Evolutionary conservation across 2,888 invertebrate species (phyloP).

Genomic region (Syritta pipiens): DNA sequence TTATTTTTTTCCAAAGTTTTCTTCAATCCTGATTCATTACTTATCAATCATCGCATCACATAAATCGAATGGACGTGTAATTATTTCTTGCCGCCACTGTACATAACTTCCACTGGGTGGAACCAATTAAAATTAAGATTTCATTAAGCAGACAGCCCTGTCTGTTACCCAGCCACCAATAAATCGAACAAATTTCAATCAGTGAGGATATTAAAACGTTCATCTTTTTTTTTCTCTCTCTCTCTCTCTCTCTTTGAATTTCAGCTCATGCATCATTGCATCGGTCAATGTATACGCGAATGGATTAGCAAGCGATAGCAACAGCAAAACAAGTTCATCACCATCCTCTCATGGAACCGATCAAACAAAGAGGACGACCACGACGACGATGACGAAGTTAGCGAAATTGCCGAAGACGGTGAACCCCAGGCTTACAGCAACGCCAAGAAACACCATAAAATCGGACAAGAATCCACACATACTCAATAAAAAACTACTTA

Average conservation of each 20-base stretch:
- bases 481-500: constrained; percentile 77
- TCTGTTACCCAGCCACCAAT: constrained; percentile 24
- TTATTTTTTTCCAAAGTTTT: too few relatives aligned
- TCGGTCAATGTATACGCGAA: constrained; percentile 66
- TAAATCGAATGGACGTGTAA: not conserved
- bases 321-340: constrained; percentile 58
- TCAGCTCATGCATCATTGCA: constrained; percentile 74
- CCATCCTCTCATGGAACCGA: constrained; percentile 35
- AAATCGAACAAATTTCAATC: constrained; percentile 40
- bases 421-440: not conserved
- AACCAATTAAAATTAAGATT: constrained; percentile 19
- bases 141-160: constrained; percentile 6
- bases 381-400: constrained; percentile 67
- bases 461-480: constrained; percentile 74
- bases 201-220: constrained; percentile 11
- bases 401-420: too few relatives aligned
- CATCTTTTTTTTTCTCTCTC: constrained; percentile 3
- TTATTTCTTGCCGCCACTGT: not conserved
- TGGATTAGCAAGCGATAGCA: constrained; percentile 64
- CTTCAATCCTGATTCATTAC: too few relatives aligned
- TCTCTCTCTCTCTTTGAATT: constrained; percentile 50
- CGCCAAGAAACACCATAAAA: constrained; percentile 42
- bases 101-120: not conserved
- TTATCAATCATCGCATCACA: not conserved
- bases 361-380: constrained; percentile 49